Percentiles rank a stretch among this genome's conserved stretches.
Evolutionary conservation across 1,140 invertebrate species (phyloP).

Genomic region (roundworm (Caenorhabditis elegans)): DNA sequence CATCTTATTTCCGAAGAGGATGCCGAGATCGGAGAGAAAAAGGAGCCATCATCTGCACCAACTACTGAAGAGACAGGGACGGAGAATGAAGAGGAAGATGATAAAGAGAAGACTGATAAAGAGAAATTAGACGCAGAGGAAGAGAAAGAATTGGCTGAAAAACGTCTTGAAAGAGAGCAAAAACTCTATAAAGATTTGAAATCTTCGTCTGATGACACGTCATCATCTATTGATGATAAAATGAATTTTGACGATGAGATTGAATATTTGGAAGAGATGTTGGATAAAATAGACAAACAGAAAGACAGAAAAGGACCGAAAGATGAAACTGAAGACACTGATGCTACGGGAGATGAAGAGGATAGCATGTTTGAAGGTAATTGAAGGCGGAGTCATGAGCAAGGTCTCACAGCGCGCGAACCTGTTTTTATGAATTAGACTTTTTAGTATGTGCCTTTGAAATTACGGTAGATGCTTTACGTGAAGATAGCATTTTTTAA

Average conservation of each 20-base stretch:
- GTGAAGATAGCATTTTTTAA: too few relatives aligned
- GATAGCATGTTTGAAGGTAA: neutral
- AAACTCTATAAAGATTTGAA: too few relatives aligned
- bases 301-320: neutral
- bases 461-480: too few relatives aligned
- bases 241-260: slow-evolving; percentile 17
- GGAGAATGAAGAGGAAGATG: too few relatives aligned
- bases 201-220: neutral
- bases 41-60: too few relatives aligned
- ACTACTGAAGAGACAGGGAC: too few relatives aligned
- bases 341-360: neutral
- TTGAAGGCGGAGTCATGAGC: too few relatives aligned
- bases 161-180: too few relatives aligned
- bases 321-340: neutral
- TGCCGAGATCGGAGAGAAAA: too few relatives aligned
- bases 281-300: neutral
- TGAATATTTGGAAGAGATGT: neutral
- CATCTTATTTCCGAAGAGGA: neutral
- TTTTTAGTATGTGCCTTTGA: too few relatives aligned
- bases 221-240: neutral
- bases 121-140: neutral
- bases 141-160: neutral
- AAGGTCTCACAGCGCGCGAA: too few relatives aligned
- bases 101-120: neutral
- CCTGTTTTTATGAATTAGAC: too few relatives aligned